phyloP scores from a whole-genome alignment of 2,113 vertebrate genomes.

The Elaphurus davidianus region DNA sequence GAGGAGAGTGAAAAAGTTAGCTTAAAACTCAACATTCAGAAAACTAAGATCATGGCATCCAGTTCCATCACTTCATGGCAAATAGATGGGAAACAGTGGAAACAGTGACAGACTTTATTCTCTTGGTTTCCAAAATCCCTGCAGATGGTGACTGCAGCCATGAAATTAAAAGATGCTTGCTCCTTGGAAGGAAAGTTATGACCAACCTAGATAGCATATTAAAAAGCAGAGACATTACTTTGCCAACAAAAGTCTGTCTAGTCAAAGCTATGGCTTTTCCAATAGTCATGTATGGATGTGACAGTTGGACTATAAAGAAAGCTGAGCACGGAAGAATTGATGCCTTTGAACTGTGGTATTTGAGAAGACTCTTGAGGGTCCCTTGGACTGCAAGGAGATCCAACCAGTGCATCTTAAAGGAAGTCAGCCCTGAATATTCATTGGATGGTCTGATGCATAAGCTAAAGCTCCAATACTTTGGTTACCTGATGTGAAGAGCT shows the following conservation, averaged over 20 bases:
- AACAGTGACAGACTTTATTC: background rate
- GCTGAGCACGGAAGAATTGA: accelerated
- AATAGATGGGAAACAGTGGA: background rate
- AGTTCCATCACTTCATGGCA: background rate
- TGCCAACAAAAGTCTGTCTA: background rate
- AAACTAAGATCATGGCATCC: background rate
- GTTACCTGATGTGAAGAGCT: background rate
- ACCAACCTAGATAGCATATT: background rate
- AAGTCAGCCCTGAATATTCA: background rate
- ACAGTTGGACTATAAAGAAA: background rate
- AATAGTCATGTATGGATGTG: background rate
- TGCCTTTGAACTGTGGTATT: background rate
- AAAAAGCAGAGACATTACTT: background rate
- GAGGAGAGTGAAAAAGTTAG: background rate
- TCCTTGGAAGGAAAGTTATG: background rate
- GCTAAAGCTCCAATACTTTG: background rate
- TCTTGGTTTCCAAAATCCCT: background rate
- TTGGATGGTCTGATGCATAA: background rate
- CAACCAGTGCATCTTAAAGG: background rate
- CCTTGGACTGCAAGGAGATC: background rate
- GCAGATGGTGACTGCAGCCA: background rate
- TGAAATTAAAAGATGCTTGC: background rate
- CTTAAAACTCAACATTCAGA: background rate
- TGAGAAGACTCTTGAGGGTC: background rate
- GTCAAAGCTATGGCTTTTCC: background rate